Evolutionary conservation across 1,140 invertebrate genomes (phyloP), one percentile per base, ranked within the genome.

Genomic region (Pachypsylla venusta): DNA sequence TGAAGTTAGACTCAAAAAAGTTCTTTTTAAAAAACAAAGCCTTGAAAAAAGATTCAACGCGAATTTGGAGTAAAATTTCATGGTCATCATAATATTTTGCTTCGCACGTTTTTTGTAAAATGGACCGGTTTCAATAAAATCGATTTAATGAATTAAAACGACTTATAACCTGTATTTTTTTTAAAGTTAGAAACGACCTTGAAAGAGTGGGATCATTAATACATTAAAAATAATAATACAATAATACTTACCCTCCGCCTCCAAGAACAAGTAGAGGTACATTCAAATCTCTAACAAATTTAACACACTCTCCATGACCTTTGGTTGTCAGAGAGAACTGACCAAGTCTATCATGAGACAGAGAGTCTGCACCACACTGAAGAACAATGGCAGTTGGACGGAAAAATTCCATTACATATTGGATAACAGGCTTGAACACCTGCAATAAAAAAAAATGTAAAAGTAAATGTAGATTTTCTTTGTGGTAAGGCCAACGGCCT

Each of bases 351-450:
- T 99, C 97, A 55, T 90, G 89, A 0, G 92, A 93, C 13, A 99
- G 74, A 0, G 95, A 99, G 75, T 99, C 97, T 0, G 97, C 94
- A 0, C 97, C 97, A 75, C 97, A 99, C 70, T 97, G 93, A 1
- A 99, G 73, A 1, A 99, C 94, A 69, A 99, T 98, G 16, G 92
- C 94, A 0, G 91, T 94, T 0, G 97, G 97, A 63, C 87, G 82
- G 70, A 94, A 99, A 69, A 89, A 96, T 67, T 99, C 89, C 83
- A 99, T 96, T 0, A 99, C 93, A 67, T 85, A 81, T 1, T 81
- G 83, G 60, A 99, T 94, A 0, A 94, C 84, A 2, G 93, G 91
- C 68, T 97, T 95, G 67, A 98, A 98, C 0, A 97, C 82, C 74
- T 77, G 60, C 2, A 69, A 68, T 55, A 56, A 39, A 55, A 62